Base-by-base conservation (phyloP, 2,888 invertebrate genomes). In the Agrochola lychnidis region DNA sequence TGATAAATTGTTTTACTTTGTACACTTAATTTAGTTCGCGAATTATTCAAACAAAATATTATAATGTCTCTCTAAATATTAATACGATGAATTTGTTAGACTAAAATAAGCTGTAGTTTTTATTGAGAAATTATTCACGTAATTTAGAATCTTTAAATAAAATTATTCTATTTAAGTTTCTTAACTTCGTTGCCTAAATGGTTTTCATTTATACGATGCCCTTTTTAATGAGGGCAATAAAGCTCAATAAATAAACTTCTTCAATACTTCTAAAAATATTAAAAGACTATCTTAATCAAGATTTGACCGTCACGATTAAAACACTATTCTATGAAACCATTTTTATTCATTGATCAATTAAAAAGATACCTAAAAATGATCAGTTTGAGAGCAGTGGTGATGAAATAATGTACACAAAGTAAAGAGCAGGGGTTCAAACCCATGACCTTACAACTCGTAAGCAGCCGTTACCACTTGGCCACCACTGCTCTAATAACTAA, bases 31-130 rank as follows among this genome's bases (percentile, higher is more conserved):
- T 70, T 62, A 56, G 16, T 62, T 79, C 36, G 9, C 12, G 0
- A 72, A 63, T 71, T 56, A 42, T 19, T 51, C 30, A 30, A 79
- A 79, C 9, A 25, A 73, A 61, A 48, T 48, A 7, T 36, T 22
- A 19, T 16, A 76, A 36, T 22, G 0, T n/a, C n/a, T 45, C 40
- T 42, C 0, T 30, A 14, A 79, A 30, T 48, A 76, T 45, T 53
- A 53, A 22, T 36, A 30, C 1, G 2, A 57, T 5, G n/a, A 70
- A 70, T n/a, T 72, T 16, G 30, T 73, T 16, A 3, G 51, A 53
- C 42, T 74, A 0, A 19, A 72, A 25, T 36, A 19, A 14, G 16
- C 6, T 45, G 3, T 45, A 45, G 30, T 61, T 61, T 59, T 53
- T 10, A 36, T 30, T 42, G 14, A n/a, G 3, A 53, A 36, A 40